Evolutionary conservation across 2,113 vertebrate species (phyloP).

Genomic region (Tychaedon coryphoeus): DNA sequence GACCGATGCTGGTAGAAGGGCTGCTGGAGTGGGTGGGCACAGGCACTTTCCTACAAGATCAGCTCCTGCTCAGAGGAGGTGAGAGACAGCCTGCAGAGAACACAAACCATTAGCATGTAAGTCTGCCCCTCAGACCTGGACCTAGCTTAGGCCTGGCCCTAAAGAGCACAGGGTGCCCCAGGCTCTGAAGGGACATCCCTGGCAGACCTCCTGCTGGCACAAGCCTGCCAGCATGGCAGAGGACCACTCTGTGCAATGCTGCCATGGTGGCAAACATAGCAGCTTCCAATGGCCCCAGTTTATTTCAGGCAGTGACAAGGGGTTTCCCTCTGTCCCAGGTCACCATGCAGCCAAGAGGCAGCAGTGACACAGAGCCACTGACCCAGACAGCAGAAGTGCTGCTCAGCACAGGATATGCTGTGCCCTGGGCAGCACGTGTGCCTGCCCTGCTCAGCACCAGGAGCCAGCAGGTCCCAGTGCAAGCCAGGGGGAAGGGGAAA

Average conservation of each 20-base stretch:
- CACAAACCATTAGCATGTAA: neutral
- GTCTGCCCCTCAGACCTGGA: neutral
- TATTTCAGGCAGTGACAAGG: neutral
- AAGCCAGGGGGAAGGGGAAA: neutral
- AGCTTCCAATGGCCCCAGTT: rapidly evolving
- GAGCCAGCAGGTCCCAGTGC: neutral
- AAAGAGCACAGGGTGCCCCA: rapidly evolving
- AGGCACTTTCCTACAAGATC: neutral
- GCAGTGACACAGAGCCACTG: neutral
- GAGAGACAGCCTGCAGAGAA: neutral
- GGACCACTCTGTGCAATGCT: neutral
- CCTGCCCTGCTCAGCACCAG: neutral
- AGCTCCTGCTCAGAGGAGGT: neutral
- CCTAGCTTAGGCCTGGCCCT: neutral
- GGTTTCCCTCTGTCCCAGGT: neutral
- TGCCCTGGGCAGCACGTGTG: neutral
- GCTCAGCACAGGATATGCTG: rapidly evolving
- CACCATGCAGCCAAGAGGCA: neutral
- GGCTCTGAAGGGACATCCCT: neutral
- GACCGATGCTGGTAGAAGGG: neutral
- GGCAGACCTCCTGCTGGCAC: neutral
- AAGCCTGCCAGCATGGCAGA: neutral
- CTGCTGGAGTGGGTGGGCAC: neutral
- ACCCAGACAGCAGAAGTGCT: neutral
- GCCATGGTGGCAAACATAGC: rapidly evolving